Percentiles rank a stretch among this genome's conserved stretches.
These are phyloP conservation scores for Zonotrichia leucophrys DNA, from an alignment of 2,113 vertebrate species.

Conservation along the genomic window DNA sequence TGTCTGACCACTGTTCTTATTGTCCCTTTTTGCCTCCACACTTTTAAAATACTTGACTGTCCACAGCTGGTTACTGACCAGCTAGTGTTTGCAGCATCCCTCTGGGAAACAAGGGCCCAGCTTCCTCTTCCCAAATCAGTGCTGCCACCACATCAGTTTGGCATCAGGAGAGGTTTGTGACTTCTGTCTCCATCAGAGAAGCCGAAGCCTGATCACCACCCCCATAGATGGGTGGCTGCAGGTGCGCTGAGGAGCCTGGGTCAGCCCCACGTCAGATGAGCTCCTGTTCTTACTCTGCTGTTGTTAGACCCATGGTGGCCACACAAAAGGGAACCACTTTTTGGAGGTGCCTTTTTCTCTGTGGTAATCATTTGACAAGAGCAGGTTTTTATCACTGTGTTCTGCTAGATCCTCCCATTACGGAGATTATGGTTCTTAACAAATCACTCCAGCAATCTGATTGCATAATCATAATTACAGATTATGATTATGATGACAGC, in stretches of 20 bases:
- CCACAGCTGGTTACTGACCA: background rate
- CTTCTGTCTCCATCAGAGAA: background rate
- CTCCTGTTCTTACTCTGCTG: background rate
- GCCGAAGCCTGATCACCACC: background rate
- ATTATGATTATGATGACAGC: background rate
- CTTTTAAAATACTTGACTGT: background rate
- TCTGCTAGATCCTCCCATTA: background rate
- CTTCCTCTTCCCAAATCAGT: background rate
- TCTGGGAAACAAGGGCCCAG: background rate
- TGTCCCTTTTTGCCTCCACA: background rate
- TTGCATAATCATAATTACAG: background rate
- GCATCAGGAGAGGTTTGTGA: background rate
- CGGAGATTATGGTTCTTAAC: background rate
- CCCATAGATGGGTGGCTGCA: accelerated
- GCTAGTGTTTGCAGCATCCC: background rate
- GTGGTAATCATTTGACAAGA: background rate
- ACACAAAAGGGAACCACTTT: background rate
- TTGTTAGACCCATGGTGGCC: background rate
- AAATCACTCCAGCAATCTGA: background rate
- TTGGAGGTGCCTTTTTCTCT: background rate
- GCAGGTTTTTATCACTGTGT: background rate
- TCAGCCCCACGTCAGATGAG: background rate
- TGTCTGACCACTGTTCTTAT: background rate
- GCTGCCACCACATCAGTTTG: background rate
- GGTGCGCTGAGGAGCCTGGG: background rate